Percentiles rank a stretch among this genome's conserved stretches.
phyloP scores from a whole-genome alignment of 1,140 invertebrate species.

The Drosophila ercepeae region DNA sequence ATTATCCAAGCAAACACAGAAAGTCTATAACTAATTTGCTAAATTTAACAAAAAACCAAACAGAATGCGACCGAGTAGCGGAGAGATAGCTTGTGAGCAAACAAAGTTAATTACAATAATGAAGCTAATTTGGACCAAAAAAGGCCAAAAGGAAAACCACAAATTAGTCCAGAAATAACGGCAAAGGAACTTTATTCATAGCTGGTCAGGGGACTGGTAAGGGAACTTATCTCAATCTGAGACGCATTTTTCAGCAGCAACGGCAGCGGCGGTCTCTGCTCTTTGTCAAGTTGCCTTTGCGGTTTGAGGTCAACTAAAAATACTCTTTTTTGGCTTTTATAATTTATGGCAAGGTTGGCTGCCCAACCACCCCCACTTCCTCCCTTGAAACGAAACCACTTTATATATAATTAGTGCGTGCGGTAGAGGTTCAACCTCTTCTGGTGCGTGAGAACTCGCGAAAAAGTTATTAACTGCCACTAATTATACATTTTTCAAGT shows the following conservation, averaged over 20 bases:
- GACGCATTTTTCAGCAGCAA: conserved; percentile 61
- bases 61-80: neutral
- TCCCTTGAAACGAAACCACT: conserved; percentile 36
- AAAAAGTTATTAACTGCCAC: conserved; percentile 75
- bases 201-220: neutral
- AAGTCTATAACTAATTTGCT: conserved; percentile 52
- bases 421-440: conserved; percentile 33
- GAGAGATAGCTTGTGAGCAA: conserved; percentile 1
- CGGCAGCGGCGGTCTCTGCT: conserved; percentile 29
- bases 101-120: conserved; percentile 75
- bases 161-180: conserved; percentile 59
- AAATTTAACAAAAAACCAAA: conserved; percentile 61
- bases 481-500: conserved; percentile 68
- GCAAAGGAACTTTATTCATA: conserved; percentile 47
- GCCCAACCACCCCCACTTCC: too few relatives aligned
- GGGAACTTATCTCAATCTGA: conserved; percentile 65
- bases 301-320: conserved; percentile 57
- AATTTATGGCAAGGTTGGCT: conserved; percentile 53
- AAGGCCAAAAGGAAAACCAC: conserved; percentile 64
- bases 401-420: conserved; percentile 72
- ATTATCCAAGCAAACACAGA: conserved; percentile 27
- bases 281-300: conserved; percentile 58
- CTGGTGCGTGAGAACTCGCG: conserved; percentile 60
- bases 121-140: conserved; percentile 64
- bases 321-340: conserved; percentile 57